phyloP scores from a whole-genome alignment of 1,140 invertebrate species.

The Drosophila malerkotliana region DNA sequence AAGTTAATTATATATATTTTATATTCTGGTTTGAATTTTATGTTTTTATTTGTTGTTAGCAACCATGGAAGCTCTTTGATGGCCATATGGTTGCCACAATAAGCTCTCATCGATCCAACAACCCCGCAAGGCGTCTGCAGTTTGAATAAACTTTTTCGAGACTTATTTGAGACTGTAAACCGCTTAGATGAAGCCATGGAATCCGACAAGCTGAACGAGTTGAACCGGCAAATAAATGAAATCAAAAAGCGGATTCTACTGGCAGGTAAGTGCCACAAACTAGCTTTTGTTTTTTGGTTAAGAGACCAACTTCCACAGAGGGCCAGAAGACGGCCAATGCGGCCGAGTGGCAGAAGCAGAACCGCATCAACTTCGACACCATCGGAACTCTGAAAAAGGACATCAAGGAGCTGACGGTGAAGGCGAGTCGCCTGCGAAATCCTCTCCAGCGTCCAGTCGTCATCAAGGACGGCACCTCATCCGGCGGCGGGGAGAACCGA shows the following conservation, averaged over 20 bases:
- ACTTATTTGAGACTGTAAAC: constrained; percentile 1
- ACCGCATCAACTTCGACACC: constrained; percentile 88
- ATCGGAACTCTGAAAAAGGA: constrained; percentile 90
- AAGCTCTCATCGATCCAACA: constrained; percentile 57
- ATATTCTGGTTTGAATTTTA: neutral
- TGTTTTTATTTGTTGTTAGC: neutral
- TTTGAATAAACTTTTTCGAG: neutral
- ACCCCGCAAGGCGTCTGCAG: neutral
- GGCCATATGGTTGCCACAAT: constrained; percentile 47
- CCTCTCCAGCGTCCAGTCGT: constrained; percentile 70
- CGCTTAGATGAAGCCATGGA: constrained; percentile 74
- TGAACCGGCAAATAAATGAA: constrained; percentile 91
- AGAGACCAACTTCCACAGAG: constrained; percentile 85
- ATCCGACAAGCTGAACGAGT: constrained; percentile 86
- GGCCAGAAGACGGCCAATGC: constrained; percentile 92
- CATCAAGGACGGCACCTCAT: constrained; percentile 47
- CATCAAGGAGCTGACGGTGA: constrained; percentile 87
- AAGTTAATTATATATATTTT: neutral
- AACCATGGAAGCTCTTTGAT: constrained; percentile 1
- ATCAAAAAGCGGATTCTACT: constrained; percentile 92
- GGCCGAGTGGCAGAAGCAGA: constrained; percentile 91
- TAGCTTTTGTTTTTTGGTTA: neutral
- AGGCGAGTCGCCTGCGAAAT: constrained; percentile 85
- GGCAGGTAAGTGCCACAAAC: constrained; percentile 86
- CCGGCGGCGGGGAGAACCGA: constrained; percentile 32